Percentiles rank a stretch among this genome's conserved stretches.
phyloP scores from a whole-genome alignment of 1,140 invertebrate species.

The Sycophila sp. region DNA sequence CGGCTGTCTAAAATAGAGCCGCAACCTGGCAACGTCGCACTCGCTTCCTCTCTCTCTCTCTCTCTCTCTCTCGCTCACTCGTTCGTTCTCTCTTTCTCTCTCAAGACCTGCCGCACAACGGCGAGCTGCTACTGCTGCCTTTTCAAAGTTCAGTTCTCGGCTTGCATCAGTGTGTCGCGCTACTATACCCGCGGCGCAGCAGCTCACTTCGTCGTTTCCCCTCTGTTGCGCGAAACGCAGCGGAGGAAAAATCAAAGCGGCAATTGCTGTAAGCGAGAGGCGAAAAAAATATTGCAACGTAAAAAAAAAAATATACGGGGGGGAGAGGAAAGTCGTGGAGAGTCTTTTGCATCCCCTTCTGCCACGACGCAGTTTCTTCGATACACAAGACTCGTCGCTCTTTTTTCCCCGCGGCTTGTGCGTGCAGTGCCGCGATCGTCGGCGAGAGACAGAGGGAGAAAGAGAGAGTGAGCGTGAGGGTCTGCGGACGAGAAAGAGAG shows the following conservation, averaged over 20 bases:
- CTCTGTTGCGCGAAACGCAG: too few relatives aligned
- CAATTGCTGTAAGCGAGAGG: too few relatives aligned
- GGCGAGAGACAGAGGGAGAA: slow-evolving; percentile 43
- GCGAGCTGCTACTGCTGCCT: not conserved
- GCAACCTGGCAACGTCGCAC: slow-evolving; percentile 16
- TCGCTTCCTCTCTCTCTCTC: not conserved
- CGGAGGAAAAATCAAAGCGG: too few relatives aligned
- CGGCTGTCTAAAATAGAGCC: slow-evolving; percentile 26
- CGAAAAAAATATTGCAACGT: too few relatives aligned
- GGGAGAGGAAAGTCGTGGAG: too few relatives aligned
- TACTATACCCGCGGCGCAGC: not conserved
- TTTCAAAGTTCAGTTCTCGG: slow-evolving; percentile 22
- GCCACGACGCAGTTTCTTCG: too few relatives aligned
- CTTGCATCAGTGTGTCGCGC: not conserved
- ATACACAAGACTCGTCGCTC: not conserved
- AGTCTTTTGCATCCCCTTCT: not conserved
- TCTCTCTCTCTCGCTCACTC: slow-evolving; percentile 1
- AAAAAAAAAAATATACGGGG: too few relatives aligned
- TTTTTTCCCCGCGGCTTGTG: not conserved
- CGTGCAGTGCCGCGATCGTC: not conserved
- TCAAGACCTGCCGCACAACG: not conserved
- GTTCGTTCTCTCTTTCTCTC: not conserved
- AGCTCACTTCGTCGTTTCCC: not conserved
- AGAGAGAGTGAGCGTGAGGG: slow-evolving; percentile 33
- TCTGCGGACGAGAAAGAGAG: too few relatives aligned